Evolutionary conservation across 2,797 vertebrate genomes (phyloP), one percentile per base, ranked within the genome.

Genomic region (Clarias pachynema): DNA sequence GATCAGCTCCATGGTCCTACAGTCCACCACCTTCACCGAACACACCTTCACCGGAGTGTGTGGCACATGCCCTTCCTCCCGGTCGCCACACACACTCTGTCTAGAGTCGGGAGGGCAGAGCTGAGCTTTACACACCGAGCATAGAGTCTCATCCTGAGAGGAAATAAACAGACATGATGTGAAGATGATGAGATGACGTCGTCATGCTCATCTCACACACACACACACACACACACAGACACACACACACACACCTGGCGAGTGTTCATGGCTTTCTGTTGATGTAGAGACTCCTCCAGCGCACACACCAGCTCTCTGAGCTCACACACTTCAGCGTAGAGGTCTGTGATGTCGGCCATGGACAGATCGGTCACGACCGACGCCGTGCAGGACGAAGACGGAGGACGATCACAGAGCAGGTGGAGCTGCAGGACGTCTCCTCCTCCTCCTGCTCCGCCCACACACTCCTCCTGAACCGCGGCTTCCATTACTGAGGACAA

Each of bases 301-400:
- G 20, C 79, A 53, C 62, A 57, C 24, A 84, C 65, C 65, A 79
- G 49, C 24, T 68, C 73, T 31, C 83, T 68, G 59, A 84, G 82
- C 63, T 40, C 22, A 79, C 84, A 70, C 77, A 85, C 75, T 79
- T 80, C 74, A 22, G 44, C 24, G 2, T 72, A 37, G 24, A 88
- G 77, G 65, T 74, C 15, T 3, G 69, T 56, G 69, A 88, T 88
- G 56, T 88, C 77, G 26, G 62, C n/a, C 87, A 88, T 88, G 56
- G 87, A 84, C 68, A 86, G 84, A 59, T 87, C 84, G 1, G 86
- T 87, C 74, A 77, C 57, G n/a, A 87, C 84, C 4, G 79, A 60
- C 72, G 44, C 63, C 4, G 79, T 70, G 63, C 84, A 85, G 57
- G 18, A 78, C 5, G 73, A 24, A n/a, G 18, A 78, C 1, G 82